Evolutionary conservation across 2,797 vertebrate genomes (phyloP), one percentile per base, ranked within the genome.

Genomic region (Sphenopsis melanotis): DNA sequence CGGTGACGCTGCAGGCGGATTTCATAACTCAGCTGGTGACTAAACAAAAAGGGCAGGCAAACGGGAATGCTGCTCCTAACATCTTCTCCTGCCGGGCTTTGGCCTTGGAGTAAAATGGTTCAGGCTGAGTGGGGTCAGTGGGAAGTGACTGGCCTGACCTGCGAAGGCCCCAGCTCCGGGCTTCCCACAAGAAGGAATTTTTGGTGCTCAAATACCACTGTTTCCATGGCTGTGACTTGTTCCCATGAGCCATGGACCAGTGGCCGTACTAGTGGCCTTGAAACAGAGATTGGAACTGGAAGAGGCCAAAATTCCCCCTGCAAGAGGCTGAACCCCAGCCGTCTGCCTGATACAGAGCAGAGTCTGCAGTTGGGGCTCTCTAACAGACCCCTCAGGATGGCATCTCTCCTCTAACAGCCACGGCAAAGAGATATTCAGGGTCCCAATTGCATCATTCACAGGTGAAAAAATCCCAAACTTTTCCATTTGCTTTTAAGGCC

Each of bases 31-130:
- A 89, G 83, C 37, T 4, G 0, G 71, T 96, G 94, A 95, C 94
- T 92, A 90, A 90, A 93, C 83, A 84, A 59, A 95, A 95, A 84
- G 39, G 32, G 74, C 72, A 69, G 61, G 66, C 59, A 79, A 82
- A 74, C 29, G 37, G 50, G 79, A 90, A 26, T 1, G 5, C 83
- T 79, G 83, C 78, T 82, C 44, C 34, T 1, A 13, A 76, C 47
- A 52, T 89, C 46, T 79, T 34, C 79, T 81, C 77, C 83, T 63
- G 74, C 64, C 0, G 1, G 42, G 52, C 50, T 80, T 79, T 70
- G 82, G 81, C 75, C 61, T 50, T 74, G 49, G 6, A 63, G 9
- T 82, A 61, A 77, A 46, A 36, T 16, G 6, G 32, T 72, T 60
- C 70, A 61, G 80, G 34, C 70, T 90, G 77, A 83, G 90, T 42